Conservation (phyloP, 2,888 invertebrate species). For the Erebia ligea region DNA sequence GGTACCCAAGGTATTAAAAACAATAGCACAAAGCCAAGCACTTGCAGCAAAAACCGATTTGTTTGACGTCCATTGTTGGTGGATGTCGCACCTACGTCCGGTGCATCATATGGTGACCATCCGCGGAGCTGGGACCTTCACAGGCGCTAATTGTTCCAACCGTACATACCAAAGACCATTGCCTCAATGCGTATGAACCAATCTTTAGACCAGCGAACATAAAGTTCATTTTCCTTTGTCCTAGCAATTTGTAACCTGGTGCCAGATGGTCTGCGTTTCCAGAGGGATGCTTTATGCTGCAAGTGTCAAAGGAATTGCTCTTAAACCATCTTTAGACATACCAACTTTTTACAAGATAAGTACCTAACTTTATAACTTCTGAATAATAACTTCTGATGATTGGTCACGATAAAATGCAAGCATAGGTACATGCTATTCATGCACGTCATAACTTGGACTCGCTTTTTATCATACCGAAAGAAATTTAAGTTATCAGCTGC, state of each 20-base stretch:
- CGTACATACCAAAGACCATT: neutral
- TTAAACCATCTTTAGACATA: neutral
- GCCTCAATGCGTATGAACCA: neutral
- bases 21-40: conserved; percentile 17
- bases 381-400: no score
- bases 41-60: conserved; percentile 19
- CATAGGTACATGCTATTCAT: no score
- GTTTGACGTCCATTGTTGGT: conserved; percentile 7
- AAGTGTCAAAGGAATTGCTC: conserved; percentile 26
- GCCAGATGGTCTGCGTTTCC: conserved; percentile 48
- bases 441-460: no score
- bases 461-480: no score
- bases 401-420: no score
- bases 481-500: no score
- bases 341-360: neutral
- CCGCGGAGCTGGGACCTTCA: conserved; percentile 33
- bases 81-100: conserved; percentile 22
- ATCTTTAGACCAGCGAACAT: neutral
- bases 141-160: conserved; percentile 34
- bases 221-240: neutral
- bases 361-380: no score
- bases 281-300: conserved; percentile 23
- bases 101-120: conserved; percentile 41
- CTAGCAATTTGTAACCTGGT: conserved; percentile 37
- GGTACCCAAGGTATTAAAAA: conserved; percentile 8